Base-by-base conservation (phyloP, 2,797 vertebrate species). In the Tinamus major region DNA sequence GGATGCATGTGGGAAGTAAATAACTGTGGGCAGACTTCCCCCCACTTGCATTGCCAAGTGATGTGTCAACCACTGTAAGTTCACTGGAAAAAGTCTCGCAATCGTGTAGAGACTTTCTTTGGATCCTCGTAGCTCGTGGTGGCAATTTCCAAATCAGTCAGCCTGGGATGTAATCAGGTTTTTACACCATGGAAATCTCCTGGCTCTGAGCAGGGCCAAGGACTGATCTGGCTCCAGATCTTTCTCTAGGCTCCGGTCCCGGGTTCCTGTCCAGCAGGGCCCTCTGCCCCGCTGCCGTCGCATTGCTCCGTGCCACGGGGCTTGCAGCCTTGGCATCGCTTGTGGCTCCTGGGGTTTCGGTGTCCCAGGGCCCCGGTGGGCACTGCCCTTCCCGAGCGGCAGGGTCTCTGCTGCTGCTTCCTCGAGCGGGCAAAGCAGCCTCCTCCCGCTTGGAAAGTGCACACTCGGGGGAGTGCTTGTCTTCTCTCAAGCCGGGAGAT, bases 401-500 rank as follows among this genome's bases (percentile, higher is more conserved):
- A 3, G 4, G n/a, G 9, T 63, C 48, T 87, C 46, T 89, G 1
- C 44, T 90, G 23, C 61, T 65, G 15, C 19, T 44, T 65, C 62
- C n/a, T 74, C 56, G 37, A 18, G 31, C 7, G 70, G n/a, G 13
- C 42, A 87, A 77, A 64, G 49, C 11, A n/a, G 37, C 10, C 15
- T 71, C n/a, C 70, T 35, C 20, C 35, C 63, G 71, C 19, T 21
- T 6, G 48, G n/a, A 61, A 74, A 56, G 68, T 64, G 10, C 8
- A 6, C 33, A 3, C 20, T 24, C 64, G 64, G 63, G 64, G 35
- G 42, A 77, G 44, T 55, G 12, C 7, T 1, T 77, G 53, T 83
- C 44, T 55, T 90, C 13, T 86, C 24, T 23, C 21, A 74, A 2
- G 26, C 13, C 0, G 23, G 29, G 0, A 63, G 35, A 33, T 3